Percentiles rank a stretch among this genome's conserved stretches.
Conservation (phyloP, 2,797 vertebrate species). For the Girardinus metallicus region DNA sequence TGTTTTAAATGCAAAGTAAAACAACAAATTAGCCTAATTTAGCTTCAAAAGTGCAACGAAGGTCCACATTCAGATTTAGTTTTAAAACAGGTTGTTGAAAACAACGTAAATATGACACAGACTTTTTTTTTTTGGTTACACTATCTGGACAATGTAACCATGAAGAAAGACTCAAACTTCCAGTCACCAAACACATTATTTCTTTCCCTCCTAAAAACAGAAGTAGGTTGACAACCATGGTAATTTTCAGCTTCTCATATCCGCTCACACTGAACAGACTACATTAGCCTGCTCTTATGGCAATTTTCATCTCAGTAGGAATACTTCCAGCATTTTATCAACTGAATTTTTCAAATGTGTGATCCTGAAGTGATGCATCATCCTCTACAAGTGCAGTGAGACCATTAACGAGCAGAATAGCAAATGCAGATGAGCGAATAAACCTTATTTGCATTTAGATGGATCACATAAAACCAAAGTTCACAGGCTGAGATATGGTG, state of each 20-base stretch:
- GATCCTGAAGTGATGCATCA: not conserved
- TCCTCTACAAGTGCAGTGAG: not conserved
- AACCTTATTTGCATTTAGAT: constrained; percentile 78
- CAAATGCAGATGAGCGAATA: constrained; percentile 2
- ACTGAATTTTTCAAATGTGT: not conserved
- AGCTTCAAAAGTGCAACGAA: not conserved
- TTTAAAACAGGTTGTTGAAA: not conserved
- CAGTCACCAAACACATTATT: not conserved
- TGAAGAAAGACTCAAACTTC: not conserved
- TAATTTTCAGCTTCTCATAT: not conserved
- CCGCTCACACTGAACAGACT: not conserved
- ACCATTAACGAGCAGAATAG: not conserved
- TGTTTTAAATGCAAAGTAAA: not conserved
- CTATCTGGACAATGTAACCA: not conserved
- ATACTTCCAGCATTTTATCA: not conserved
- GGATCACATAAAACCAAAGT: constrained; percentile 58
- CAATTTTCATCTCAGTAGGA: not conserved
- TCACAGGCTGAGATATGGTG: constrained; percentile 46
- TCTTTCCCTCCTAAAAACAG: not conserved
- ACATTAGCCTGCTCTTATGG: too few relatives aligned
- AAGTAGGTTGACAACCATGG: not conserved
- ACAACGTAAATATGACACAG: not conserved
- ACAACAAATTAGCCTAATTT: not conserved
- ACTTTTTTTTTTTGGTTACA: not conserved
- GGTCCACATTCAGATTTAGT: not conserved